Conservation (phyloP, 2,113 vertebrate species). For the Phalacrocorax aristotelis region DNA sequence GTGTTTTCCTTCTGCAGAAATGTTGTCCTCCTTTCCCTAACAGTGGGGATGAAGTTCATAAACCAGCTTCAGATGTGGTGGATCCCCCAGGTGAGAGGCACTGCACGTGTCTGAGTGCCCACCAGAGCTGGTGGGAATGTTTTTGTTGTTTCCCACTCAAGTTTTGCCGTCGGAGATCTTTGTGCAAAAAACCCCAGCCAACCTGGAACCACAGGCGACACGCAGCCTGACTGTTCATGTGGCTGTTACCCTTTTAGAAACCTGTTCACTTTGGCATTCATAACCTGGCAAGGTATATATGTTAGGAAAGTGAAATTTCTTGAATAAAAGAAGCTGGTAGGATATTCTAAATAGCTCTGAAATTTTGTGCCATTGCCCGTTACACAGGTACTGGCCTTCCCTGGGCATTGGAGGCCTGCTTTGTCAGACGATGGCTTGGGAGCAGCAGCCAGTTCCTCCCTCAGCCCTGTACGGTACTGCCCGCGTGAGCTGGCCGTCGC, state of each 20-base stretch:
- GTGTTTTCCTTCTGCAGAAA: accelerated
- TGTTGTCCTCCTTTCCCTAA: background rate
- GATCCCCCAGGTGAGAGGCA: too few relatives aligned
- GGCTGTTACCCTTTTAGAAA: background rate
- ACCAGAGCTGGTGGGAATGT: background rate
- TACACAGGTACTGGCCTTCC: background rate
- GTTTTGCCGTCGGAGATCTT: background rate
- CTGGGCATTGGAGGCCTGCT: background rate
- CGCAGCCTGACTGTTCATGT: background rate
- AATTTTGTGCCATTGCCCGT: background rate
- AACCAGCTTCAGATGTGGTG: background rate
- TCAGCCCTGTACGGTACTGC: background rate
- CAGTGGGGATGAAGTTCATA: accelerated
- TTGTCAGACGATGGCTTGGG: background rate
- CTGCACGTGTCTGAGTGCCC: background rate
- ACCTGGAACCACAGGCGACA: accelerated
- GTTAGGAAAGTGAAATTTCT: background rate
- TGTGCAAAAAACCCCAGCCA: background rate
- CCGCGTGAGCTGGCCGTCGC: background rate
- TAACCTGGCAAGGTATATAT: background rate
- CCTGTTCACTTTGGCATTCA: background rate
- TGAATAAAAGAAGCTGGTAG: background rate
- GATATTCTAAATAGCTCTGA: background rate
- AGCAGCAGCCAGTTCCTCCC: background rate
- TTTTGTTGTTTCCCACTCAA: background rate